These are phyloP conservation scores for Serranus cabrilla DNA, from an alignment of 2,797 vertebrate genomes.

Conservation along the genomic window DNA sequence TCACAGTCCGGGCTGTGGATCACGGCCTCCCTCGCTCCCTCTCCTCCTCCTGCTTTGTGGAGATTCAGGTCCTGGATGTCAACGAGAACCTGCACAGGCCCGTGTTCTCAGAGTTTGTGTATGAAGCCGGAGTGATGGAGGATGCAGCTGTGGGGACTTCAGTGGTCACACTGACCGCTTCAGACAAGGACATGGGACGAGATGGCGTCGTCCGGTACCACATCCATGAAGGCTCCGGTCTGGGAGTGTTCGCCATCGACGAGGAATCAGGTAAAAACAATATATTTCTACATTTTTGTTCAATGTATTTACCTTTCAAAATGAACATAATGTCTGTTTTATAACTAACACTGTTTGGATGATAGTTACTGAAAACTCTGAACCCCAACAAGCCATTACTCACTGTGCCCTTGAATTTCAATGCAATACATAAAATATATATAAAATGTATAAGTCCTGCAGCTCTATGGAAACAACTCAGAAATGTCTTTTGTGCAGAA, in stretches of 20 bases:
- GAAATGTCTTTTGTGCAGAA: too few species aligned
- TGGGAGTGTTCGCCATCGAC: constrained; percentile 91
- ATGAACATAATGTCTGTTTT: too few species aligned
- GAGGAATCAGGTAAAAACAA: constrained; percentile 91
- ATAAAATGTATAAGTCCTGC: too few species aligned
- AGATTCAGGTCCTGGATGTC: constrained; percentile 92
- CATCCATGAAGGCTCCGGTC: constrained; percentile 91
- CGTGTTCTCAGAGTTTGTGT: constrained; percentile 90
- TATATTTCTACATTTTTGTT: not conserved
- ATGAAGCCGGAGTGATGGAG: constrained; percentile 90
- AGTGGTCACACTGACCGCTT: constrained; percentile 87
- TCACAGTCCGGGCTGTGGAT: constrained; percentile 93
- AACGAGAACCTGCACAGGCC: constrained; percentile 96
- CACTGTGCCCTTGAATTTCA: too few species aligned
- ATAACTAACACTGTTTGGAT: too few species aligned
- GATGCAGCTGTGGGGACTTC: constrained; percentile 89
- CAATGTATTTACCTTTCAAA: too few species aligned
- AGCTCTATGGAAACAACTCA: too few species aligned
- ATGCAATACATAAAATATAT: too few species aligned
- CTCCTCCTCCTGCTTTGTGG: constrained; percentile 92
- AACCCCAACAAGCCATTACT: too few species aligned
- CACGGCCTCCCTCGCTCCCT: constrained; percentile 90
- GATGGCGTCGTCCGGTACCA: constrained; percentile 94
- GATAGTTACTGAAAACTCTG: too few species aligned
- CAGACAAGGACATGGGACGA: constrained; percentile 90